Conservation (phyloP, 2,113 vertebrate genomes). For the Spea multiplicata region DNA sequence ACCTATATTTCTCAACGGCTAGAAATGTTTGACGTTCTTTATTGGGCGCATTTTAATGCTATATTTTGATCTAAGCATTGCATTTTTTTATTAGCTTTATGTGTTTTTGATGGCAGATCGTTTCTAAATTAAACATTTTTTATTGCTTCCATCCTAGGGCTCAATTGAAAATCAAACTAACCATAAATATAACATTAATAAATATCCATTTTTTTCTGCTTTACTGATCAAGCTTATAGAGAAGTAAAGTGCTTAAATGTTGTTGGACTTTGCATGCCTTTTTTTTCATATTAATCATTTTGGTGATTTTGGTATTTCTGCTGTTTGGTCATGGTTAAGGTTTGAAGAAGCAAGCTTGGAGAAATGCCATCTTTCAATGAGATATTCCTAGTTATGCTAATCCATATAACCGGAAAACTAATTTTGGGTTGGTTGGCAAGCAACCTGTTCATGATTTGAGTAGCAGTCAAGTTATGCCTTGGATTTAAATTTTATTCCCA, state of each 20-base stretch:
- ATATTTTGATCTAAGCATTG: slow-evolving; percentile 33
- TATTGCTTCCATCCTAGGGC: slow-evolving; percentile 28
- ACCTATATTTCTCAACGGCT: slow-evolving; percentile 3
- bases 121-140: slow-evolving; percentile 37
- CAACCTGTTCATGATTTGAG: too few species aligned
- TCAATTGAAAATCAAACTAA: slow-evolving; percentile 41
- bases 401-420: too few species aligned
- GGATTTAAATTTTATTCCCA: too few species aligned
- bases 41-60: slow-evolving; percentile 5
- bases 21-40: slow-evolving; percentile 12
- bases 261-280: not conserved
- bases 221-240: slow-evolving; percentile 11
- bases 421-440: too few species aligned
- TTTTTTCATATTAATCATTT: not conserved
- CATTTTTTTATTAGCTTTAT: slow-evolving; percentile 37
- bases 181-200: slow-evolving; percentile 39
- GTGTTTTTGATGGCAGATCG: slow-evolving; percentile 28
- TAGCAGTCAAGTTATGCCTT: too few species aligned
- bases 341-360: too few species aligned
- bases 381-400: too few species aligned
- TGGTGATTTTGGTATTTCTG: not conserved
- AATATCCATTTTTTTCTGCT: slow-evolving; percentile 15
- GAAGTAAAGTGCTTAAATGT: slow-evolving; percentile 13
- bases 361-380: too few species aligned
- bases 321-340: not conserved